Evolutionary conservation across 2,113 vertebrate genomes (phyloP), one percentile per base, ranked within the genome.

Genomic region (Poeciliopsis occidentalis): DNA sequence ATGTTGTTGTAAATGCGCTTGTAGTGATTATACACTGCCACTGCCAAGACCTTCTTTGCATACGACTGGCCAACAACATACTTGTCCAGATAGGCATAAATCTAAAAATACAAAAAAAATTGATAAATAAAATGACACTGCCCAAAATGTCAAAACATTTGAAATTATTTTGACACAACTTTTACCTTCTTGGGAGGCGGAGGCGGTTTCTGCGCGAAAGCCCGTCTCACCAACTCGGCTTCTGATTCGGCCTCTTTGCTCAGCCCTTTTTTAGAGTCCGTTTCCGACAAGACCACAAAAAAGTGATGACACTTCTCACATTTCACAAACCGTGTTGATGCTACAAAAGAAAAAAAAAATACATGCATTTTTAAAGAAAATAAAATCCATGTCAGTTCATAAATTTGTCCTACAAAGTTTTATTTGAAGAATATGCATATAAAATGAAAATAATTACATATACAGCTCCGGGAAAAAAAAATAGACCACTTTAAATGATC

Each of bases 251-350:
- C 94, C 85, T 99, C 98, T 92, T 97, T 97, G 91, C 97, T 95
- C 73, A 98, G 94, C 82, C 95, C 96, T 91, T 98, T 98, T 92
- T 98, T 98, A 51, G 98, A 98, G 93, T 99, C 98, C 1, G 96
- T 96, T 87, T 99, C 98, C 26, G 98, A 98, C 22, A 99, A 93
- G 31, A 99, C 97, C 89, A 99, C 97, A n/a, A 99, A 99, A 85
- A 99, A 99, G 91, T 99, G 97, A 90, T 98, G 98, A 90, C 98
- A 99, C 91, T 99, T 99, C 75, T 99, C 98, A 94, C 98, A 99
- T 92, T 99, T 99, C 81, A 99, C 97, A 89, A 99, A 99, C 68
- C 97, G 96, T 26, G 97, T 98, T 27, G 97, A 99, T 83, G 97
- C 97, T 99, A 83, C 10, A 60, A 73, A 71, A 79, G 3, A 75